These are phyloP conservation scores for Phrynocephalus versicolor DNA, from an alignment of 2,113 vertebrate species.

Conservation along the genomic window DNA sequence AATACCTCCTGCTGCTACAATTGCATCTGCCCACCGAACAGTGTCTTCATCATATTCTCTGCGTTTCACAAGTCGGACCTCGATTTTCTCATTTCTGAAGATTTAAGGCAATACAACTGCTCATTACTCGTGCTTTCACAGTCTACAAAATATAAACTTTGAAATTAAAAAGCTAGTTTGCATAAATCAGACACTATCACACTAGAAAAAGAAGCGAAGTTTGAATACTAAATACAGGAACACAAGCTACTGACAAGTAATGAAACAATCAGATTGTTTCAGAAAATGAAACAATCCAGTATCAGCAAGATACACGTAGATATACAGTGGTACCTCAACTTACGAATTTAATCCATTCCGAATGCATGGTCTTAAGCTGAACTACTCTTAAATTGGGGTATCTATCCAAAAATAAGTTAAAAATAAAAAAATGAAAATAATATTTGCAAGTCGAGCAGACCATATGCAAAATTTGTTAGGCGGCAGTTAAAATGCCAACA, in stretches of 20 bases:
- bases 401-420: too few relatives aligned
- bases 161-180: background rate
- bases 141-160: background rate
- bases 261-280: too few relatives aligned
- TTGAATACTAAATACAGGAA: background rate
- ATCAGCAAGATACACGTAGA: too few relatives aligned
- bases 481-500: too few relatives aligned
- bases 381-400: too few relatives aligned
- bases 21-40: constrained; percentile 93
- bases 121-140: background rate
- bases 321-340: too few relatives aligned
- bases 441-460: too few relatives aligned
- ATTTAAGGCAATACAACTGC: constrained; percentile 51
- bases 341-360: too few relatives aligned
- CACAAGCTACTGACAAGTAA: background rate
- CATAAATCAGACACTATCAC: background rate
- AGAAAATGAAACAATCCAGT: too few relatives aligned
- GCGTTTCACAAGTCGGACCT: constrained; percentile 90
- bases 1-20: constrained; percentile 94
- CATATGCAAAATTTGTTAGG: too few relatives aligned
- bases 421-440: too few relatives aligned
- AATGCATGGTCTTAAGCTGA: too few relatives aligned
- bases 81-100: constrained; percentile 84
- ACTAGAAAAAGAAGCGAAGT: background rate
- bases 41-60: constrained; percentile 91